phyloP scores from a whole-genome alignment of 2,113 vertebrate species.

The Prionailurus viverrinus region DNA sequence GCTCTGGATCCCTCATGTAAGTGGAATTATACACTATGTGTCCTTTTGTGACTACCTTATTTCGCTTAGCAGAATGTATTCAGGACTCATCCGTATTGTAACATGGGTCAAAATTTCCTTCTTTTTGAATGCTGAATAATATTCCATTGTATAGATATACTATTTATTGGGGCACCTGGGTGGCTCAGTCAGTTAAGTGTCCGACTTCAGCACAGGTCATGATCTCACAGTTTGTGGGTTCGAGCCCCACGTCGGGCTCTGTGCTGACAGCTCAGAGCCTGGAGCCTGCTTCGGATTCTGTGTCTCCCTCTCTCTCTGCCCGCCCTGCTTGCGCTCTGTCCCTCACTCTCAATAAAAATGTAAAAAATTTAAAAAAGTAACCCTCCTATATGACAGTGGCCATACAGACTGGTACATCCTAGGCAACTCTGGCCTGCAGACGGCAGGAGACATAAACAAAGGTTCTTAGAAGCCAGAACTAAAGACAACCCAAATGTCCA shows the following conservation, averaged over 20 bases:
- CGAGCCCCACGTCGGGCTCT: too few species aligned
- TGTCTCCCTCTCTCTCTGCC: too few species aligned
- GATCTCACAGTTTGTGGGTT: too few species aligned
- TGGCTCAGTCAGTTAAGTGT: too few species aligned
- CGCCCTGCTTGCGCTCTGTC: too few species aligned
- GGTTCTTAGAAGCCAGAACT: background rate
- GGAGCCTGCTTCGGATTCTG: too few species aligned
- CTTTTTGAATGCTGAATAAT: background rate
- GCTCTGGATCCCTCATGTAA: background rate
- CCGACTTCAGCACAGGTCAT: too few species aligned
- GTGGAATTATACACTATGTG: background rate
- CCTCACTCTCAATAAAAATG: too few species aligned
- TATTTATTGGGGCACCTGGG: background rate
- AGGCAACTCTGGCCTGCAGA: background rate
- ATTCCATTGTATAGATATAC: background rate
- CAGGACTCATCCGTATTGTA: background rate
- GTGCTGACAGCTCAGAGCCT: too few species aligned
- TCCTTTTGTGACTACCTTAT: background rate
- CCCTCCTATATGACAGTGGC: background rate
- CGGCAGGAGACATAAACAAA: background rate
- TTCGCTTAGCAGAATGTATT: background rate
- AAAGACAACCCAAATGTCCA: background rate
- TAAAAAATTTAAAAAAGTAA: background rate
- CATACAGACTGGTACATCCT: accelerated
- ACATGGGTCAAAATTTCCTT: background rate